A percentile compares a stretch with the other conserved stretches of the same genome.
These are phyloP conservation scores for Poecilia velifera DNA, from an alignment of 2,797 vertebrate genomes.

Conservation along the genomic window DNA sequence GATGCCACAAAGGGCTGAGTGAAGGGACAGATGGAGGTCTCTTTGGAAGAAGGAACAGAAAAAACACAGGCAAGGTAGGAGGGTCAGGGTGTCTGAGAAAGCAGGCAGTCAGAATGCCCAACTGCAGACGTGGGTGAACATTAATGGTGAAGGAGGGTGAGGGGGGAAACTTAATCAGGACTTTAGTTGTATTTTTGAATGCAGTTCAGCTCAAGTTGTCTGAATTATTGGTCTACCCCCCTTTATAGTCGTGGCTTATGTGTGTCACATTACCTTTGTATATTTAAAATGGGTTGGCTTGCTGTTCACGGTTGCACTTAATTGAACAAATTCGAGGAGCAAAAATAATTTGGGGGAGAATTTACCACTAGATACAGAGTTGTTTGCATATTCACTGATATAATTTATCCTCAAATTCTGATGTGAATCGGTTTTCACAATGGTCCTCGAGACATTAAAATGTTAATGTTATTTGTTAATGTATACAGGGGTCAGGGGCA, in stretches of 20 bases:
- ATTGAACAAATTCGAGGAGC: conserved; percentile 1
- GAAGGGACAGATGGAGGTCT: conserved; percentile 86
- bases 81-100: conserved; percentile 67
- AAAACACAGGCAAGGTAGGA: conserved; percentile 81
- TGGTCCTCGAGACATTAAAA: conserved; percentile 40
- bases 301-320: background rate
- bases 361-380: too few species aligned
- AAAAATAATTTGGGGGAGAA: background rate
- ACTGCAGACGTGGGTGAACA: conserved; percentile 55
- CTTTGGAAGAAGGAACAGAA: conserved; percentile 78
- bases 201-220: conserved; percentile 38
- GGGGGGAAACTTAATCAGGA: conserved; percentile 48
- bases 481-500: background rate
- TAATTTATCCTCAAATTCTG: background rate
- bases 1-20: conserved; percentile 80
- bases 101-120: conserved; percentile 42
- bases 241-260: conserved; percentile 7
- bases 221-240: conserved; percentile 28
- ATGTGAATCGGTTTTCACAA: conserved; percentile 20
- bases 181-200: conserved; percentile 39
- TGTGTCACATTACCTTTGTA: conserved; percentile 11
- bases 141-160: conserved; percentile 61
- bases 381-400: background rate
- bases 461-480: conserved; percentile 39
- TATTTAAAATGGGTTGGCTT: conserved; percentile 3